phyloP scores from a whole-genome alignment of 2,888 invertebrate species.

The Erynnis tages region DNA sequence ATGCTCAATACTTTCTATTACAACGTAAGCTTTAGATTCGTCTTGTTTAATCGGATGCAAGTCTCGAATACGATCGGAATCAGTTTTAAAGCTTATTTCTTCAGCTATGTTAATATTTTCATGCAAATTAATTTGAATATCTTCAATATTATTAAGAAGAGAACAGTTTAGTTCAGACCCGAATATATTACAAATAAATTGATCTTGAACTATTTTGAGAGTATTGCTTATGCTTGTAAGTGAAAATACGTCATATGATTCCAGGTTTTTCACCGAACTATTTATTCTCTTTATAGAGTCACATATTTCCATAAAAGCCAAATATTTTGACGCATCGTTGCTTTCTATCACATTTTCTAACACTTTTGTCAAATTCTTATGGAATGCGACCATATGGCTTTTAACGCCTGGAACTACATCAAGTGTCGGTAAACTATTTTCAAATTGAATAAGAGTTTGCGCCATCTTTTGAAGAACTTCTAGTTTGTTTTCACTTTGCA shows the following conservation, averaged over 20 bases:
- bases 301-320: constrained; percentile 62
- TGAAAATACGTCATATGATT: constrained; percentile 49
- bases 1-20: constrained; percentile 61
- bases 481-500: constrained; percentile 70
- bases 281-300: constrained; percentile 63
- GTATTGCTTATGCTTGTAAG: constrained; percentile 63
- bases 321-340: constrained; percentile 67
- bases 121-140: constrained; percentile 53
- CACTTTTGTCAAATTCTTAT: constrained; percentile 78
- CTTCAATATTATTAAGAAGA: constrained; percentile 53
- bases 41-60: constrained; percentile 38
- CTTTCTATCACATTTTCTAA: constrained; percentile 81
- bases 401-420: constrained; percentile 53
- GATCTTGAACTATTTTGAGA: constrained; percentile 56
- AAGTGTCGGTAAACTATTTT: constrained; percentile 61
- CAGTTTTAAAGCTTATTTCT: constrained; percentile 51
- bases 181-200: constrained; percentile 55
- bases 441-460: constrained; percentile 65
- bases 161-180: constrained; percentile 58
- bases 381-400: constrained; percentile 55
- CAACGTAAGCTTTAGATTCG: constrained; percentile 46
- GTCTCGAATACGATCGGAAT: constrained; percentile 56
- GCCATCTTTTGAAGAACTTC: constrained; percentile 72
- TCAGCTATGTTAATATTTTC: constrained; percentile 58
- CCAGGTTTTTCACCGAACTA: constrained; percentile 53